A percentile compares a stretch with the other conserved stretches of the same genome.
phyloP scores from a whole-genome alignment of 2,113 vertebrate genomes.

The Todiramphus chloris region DNA sequence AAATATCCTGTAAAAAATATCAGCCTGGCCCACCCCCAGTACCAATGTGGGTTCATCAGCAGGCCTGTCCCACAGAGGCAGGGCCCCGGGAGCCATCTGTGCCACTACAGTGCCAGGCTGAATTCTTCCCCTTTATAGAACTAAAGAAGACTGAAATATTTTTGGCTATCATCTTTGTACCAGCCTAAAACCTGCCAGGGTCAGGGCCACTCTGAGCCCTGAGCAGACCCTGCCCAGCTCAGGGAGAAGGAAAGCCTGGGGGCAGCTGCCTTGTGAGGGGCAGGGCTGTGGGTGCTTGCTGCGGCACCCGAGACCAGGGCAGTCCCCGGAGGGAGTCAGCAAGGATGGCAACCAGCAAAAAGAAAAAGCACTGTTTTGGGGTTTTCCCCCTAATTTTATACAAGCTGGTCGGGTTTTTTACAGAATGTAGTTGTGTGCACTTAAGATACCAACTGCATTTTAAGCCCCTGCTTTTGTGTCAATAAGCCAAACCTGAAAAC shows the following conservation, averaged over 20 bases:
- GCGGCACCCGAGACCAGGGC: neutral
- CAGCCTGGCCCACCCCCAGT: neutral
- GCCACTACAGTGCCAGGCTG: neutral
- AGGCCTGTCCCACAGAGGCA: neutral
- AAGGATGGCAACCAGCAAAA: neutral
- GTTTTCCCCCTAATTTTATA: neutral
- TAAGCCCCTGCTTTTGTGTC: neutral
- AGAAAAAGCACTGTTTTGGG: neutral
- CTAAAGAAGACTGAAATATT: neutral
- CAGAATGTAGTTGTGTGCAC: neutral
- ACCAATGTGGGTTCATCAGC: neutral
- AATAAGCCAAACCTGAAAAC: neutral
- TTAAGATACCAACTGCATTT: neutral
- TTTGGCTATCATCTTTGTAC: neutral
- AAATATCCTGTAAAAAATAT: neutral
- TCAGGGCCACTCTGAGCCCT: neutral
- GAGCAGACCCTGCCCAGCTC: neutral
- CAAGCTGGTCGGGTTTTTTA: neutral
- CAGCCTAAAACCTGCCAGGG: neutral
- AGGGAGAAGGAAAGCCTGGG: neutral
- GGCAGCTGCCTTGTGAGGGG: rapidly evolving
- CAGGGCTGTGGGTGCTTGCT: neutral
- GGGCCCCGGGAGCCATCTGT: neutral
- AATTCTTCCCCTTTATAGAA: neutral
- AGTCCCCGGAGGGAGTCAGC: rapidly evolving